A percentile compares a stretch with the other conserved stretches of the same genome.
Evolutionary conservation across 2,888 invertebrate species (phyloP).

Genomic region (Drosophila neoperkinsi): DNA sequence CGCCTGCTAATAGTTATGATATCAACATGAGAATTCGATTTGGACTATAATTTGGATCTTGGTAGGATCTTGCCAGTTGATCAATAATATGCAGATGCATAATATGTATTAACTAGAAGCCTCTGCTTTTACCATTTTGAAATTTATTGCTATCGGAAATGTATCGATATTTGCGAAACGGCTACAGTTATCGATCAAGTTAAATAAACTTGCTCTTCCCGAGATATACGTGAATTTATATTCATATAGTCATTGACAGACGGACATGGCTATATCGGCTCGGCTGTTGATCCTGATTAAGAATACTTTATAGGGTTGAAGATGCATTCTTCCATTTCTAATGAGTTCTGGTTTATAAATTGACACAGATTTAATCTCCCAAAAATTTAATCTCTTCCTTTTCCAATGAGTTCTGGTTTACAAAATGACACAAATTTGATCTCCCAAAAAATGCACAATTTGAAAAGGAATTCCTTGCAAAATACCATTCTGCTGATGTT

Average conservation of each 20-base stretch:
- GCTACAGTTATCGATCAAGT: background rate
- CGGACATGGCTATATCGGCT: background rate
- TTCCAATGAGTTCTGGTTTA: too few species aligned
- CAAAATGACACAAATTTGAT: background rate
- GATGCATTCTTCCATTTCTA: background rate
- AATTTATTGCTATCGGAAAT: background rate
- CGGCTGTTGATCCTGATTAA: background rate
- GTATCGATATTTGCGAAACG: background rate
- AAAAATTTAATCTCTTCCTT: background rate
- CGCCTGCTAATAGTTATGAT: background rate
- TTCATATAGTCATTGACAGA: background rate
- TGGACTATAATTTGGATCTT: too few species aligned
- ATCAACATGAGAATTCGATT: background rate
- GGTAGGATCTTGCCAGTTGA: background rate
- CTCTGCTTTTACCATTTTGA: too few species aligned
- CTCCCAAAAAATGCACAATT: background rate
- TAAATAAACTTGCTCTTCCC: background rate
- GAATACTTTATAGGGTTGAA: background rate
- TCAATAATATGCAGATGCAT: background rate
- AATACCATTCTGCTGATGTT: background rate
- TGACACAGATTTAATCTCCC: background rate
- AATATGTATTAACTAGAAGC: too few species aligned
- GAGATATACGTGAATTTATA: background rate
- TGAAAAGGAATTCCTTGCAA: background rate
- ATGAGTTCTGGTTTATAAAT: background rate